Evolutionary conservation across 37 sponge, comb jelly and placozoan species (phyloP), one percentile per base, ranked within the genome.

Genomic region (Axinella damicornis): DNA sequence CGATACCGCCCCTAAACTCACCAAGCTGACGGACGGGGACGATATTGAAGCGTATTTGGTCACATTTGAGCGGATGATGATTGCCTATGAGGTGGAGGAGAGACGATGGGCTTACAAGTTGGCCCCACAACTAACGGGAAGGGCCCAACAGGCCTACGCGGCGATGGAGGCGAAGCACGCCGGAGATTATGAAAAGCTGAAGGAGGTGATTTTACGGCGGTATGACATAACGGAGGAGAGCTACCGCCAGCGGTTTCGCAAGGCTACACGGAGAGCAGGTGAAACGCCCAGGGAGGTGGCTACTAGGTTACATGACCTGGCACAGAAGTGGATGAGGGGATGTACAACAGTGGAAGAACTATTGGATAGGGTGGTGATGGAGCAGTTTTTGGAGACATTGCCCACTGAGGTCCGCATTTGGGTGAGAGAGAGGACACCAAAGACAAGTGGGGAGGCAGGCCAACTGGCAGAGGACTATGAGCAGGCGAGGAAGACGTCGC

Each of bases 61-160:
- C 5, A 80, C 81, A 12, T 80, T 80, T 33, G 81, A 83, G 34
- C 60, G 83, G 1, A 59, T 71, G 5, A 83, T 83, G 83, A 41
- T 25, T 1, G 83, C 53, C 2, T 6, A 83, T 24, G 65, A 59
- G 31, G 31, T 83, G 5, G 34, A 41, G 20, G 0, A 4, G 30
- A 59, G 2, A 56, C 60, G 54, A 40, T 85, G 77, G 85, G 60
- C 69, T 2, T 54, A 35, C 38, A 36, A 53, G 57, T 36, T 85
- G 28, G 85, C 85, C 28, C 77, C 77, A 0, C 55, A 75, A 34
- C 55, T 84, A 6, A 72, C 74, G 40, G 74, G 83, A 34, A 83
- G 62, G 64, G 86, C 86, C 20, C 78, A 69, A 70, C 78, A 56
- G 32, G 86, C 78, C 31, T 85, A 78, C 54, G 86, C 86, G 16